A percentile compares a stretch with the other conserved stretches of the same genome.
Conservation (phyloP, 2,888 invertebrate species). For the Dascillus cervinus region DNA sequence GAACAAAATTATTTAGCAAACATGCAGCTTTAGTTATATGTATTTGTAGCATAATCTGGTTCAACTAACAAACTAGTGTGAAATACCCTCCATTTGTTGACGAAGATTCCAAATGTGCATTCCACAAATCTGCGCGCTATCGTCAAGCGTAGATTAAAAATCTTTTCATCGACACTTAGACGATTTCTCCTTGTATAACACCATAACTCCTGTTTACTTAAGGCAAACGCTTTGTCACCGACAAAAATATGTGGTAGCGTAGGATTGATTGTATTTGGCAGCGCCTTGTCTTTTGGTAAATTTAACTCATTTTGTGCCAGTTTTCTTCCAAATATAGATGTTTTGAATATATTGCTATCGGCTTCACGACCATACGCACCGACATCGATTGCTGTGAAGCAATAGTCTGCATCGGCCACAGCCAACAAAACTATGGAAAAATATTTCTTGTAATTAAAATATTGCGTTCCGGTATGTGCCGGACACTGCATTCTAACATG, state of each 20-base stretch:
- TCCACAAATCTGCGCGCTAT: slow-evolving; percentile 6
- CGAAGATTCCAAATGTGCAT: slow-evolving; percentile 8
- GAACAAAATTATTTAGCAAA: slow-evolving; percentile 1
- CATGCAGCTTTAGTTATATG: neutral
- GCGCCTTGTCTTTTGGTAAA: slow-evolving; percentile 19
- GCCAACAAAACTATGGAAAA: too few relatives aligned
- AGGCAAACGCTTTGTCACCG: slow-evolving; percentile 19
- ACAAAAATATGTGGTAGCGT: slow-evolving; percentile 19
- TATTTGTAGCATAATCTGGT: neutral
- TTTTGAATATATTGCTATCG: slow-evolving; percentile 20
- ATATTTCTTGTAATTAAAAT: slow-evolving; percentile 14
- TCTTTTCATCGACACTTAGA: slow-evolving; percentile 1
- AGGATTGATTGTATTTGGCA: slow-evolving; percentile 20
- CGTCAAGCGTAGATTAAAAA: slow-evolving; percentile 5
- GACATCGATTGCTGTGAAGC: slow-evolving; percentile 24
- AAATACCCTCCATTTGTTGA: slow-evolving; percentile 7
- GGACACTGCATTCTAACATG: slow-evolving; percentile 3
- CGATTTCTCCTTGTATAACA: slow-evolving; percentile 2
- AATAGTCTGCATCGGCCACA: slow-evolving; percentile 26
- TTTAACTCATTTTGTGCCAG: neutral
- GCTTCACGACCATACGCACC: slow-evolving; percentile 25
- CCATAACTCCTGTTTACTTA: slow-evolving; percentile 2
- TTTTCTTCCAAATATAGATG: slow-evolving; percentile 1
- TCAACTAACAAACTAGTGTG: neutral
- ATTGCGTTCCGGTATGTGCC: neutral